Base-by-base conservation (phyloP, 2,797 vertebrate genomes). In the Pelodytes ibericus region DNA sequence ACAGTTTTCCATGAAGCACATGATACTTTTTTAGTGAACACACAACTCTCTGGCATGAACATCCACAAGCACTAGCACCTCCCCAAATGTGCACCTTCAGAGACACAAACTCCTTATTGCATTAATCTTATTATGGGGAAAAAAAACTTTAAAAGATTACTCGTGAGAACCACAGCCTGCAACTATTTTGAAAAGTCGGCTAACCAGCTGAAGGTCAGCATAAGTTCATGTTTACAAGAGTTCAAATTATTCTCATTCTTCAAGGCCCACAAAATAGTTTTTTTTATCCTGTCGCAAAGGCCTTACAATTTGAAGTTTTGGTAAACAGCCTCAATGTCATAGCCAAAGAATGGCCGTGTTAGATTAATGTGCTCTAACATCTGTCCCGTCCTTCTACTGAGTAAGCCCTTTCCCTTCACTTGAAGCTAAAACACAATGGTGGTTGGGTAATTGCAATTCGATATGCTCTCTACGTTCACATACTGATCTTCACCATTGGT, bases 341-440 rank as follows among this genome's bases (percentile, higher is more conserved):
- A 67, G 56, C 20, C 26, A 57, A 49, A 68, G 72, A 75, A 67
- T 24, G 36, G 63, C 29, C 39, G n/a, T 30, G 64, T 29, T 60
- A 75, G 72, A 75, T 75, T 60, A 75, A 75, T 75, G 72, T 67
- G 64, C 31, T 67, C 64, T 60, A 75, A 75, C 72, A 75, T 75
- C 72, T 75, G 64, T 61, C 63, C 53, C 22, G 3, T 68, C 72
- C 64, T 20, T 60, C 72, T 58, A 16, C 33, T 67, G 29, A 49
- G 39, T 59, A 67, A 67, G 72, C 56, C 41, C 41, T 26, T 60
- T 75, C 63, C 56, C 36, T 75, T 67, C 72, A 31, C 62, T 66
- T 33, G 0, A 8, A 66, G 62, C 36, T 31, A 74, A 49, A 30
- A 74, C 63, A 74, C 72, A 74, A 74, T 74, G 49, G 63, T 30